A percentile compares a stretch with the other conserved stretches of the same genome.
These are phyloP conservation scores for Andricus quercusramuli DNA, from an alignment of 2,888 invertebrate species.

Conservation along the genomic window DNA sequence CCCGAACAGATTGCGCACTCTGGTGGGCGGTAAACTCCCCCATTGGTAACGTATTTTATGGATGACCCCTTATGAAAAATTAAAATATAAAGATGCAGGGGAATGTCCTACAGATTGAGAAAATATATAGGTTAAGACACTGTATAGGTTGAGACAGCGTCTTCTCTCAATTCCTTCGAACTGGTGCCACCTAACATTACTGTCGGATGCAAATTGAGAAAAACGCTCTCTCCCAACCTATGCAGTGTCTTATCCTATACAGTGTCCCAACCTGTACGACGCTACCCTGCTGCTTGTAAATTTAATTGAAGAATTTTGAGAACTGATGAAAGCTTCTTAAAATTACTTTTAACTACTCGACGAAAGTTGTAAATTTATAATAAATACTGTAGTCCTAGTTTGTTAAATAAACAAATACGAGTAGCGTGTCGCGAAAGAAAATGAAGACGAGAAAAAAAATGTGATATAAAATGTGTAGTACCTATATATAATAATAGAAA, in stretches of 20 bases:
- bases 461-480: constrained; percentile 2
- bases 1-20: no score
- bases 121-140: no score
- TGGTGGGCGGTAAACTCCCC: no score
- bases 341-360: constrained; percentile 9
- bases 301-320: not conserved
- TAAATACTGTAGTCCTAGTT: constrained; percentile 22
- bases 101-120: no score
- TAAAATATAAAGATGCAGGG: not conserved
- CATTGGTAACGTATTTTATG: no score
- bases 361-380: constrained; percentile 31
- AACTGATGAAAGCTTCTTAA: not conserved
- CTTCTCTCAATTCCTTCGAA: no score
- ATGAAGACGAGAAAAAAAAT: not conserved
- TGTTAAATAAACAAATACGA: constrained; percentile 9
- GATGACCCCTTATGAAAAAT: not conserved
- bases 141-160: no score
- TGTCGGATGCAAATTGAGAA: no score
- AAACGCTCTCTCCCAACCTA: no score
- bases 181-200: no score
- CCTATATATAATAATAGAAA: not conserved
- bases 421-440: constrained; percentile 5
- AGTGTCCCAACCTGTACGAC: no score
- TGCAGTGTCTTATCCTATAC: no score
- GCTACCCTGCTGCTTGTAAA: not conserved